phyloP scores from a whole-genome alignment of 2,113 vertebrate species.

The Ranitomeya variabilis region DNA sequence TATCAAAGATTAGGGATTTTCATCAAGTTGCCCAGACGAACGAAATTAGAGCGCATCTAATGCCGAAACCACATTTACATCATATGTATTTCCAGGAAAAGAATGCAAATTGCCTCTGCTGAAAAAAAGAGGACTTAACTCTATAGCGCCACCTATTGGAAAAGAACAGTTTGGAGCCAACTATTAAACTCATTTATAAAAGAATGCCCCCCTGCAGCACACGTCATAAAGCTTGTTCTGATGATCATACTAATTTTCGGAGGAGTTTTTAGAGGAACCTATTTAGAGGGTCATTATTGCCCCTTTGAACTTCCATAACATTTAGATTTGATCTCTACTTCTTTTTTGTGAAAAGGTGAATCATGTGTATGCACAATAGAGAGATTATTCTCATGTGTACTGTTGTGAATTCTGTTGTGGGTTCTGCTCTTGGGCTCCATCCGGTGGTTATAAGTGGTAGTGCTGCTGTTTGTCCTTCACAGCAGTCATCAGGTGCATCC shows the following conservation, averaged over 20 bases:
- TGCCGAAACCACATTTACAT: not conserved
- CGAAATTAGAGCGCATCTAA: conserved; percentile 5
- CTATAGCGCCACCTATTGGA: too few relatives aligned
- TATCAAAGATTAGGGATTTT: not conserved
- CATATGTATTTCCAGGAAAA: not conserved
- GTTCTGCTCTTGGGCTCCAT: too few relatives aligned
- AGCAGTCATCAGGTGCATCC: too few relatives aligned
- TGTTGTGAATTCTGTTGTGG: too few relatives aligned
- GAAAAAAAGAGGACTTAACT: too few relatives aligned
- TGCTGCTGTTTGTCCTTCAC: too few relatives aligned
- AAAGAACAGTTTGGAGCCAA: not conserved
- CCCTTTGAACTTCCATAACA: not conserved
- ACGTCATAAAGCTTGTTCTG: not conserved
- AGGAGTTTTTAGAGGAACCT: not conserved
- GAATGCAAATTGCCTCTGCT: too few relatives aligned
- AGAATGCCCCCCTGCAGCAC: not conserved
- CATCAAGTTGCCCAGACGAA: not conserved
- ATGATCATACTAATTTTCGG: not conserved
- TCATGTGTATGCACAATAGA: not conserved
- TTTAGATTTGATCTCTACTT: not conserved
- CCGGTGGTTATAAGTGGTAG: too few relatives aligned
- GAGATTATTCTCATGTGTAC: too few relatives aligned
- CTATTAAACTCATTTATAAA: not conserved
- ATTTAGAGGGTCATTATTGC: not conserved
- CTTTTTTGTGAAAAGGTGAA: not conserved